Conservation (phyloP, 2,888 invertebrate species). For the Drepana falcataria region DNA sequence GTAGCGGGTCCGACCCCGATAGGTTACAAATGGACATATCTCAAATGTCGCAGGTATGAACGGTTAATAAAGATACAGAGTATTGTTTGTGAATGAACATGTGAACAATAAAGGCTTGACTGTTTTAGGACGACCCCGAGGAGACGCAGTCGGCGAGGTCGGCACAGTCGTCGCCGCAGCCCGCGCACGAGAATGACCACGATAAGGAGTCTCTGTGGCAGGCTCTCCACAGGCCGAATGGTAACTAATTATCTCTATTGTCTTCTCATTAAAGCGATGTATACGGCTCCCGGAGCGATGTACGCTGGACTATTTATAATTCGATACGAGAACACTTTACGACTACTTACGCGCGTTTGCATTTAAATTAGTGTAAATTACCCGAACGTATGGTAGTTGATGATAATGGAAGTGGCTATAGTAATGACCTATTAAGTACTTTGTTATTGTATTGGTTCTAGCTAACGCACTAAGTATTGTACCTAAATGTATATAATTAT, state of each 20-base stretch:
- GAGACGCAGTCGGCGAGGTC: slow-evolving; percentile 72
- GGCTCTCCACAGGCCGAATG: slow-evolving; percentile 75
- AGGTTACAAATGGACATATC: slow-evolving; percentile 85
- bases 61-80: neutral
- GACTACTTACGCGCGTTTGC: neutral
- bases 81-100: neutral
- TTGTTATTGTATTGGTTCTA: neutral
- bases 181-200: slow-evolving; percentile 57
- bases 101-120: slow-evolving; percentile 12
- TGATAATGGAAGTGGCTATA: neutral
- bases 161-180: slow-evolving; percentile 67
- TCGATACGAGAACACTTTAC: neutral
- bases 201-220: slow-evolving; percentile 80
- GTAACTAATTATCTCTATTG: slow-evolving; percentile 31
- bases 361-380: neutral
- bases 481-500: too few species aligned
- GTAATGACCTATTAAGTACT: neutral
- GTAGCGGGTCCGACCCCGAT: slow-evolving; percentile 86
- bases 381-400: neutral
- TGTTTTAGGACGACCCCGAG: slow-evolving; percentile 67
- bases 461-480: too few species aligned
- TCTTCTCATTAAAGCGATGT: neutral
- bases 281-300: neutral
- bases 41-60: slow-evolving; percentile 67
- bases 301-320: neutral